Evolutionary conservation across 2,113 vertebrate species (phyloP).

Genomic region (Siphamia tubifer): DNA sequence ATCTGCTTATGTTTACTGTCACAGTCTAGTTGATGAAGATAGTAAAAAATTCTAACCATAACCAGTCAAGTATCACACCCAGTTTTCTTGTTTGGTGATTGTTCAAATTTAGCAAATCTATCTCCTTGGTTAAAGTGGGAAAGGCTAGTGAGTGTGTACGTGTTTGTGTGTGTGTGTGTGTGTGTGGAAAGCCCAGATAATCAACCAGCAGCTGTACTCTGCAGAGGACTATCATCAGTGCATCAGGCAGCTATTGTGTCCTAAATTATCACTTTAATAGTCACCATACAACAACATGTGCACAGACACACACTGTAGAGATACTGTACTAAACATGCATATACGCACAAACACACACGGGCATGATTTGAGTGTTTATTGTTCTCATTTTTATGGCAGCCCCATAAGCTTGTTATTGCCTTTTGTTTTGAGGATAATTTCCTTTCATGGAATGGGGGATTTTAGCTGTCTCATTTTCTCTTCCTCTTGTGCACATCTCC

Average conservation of each 20-base stretch:
- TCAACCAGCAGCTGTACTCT: conserved; percentile 70
- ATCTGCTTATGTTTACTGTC: background rate
- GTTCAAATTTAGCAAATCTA: conserved; percentile 35
- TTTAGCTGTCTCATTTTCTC: conserved; percentile 61
- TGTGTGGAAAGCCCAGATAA: conserved; percentile 59
- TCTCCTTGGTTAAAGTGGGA: conserved; percentile 29
- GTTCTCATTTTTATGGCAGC: conserved; percentile 74
- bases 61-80: conserved; percentile 4
- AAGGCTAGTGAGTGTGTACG: conserved; percentile 29
- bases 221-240: conserved; percentile 69
- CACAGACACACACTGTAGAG: conserved; percentile 13
- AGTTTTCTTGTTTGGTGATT: conserved; percentile 4
- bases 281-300: conserved; percentile 35
- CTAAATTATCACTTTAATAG: conserved; percentile 74
- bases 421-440: conserved; percentile 80
- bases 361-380: conserved; percentile 72
- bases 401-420: conserved; percentile 79
- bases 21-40: background rate
- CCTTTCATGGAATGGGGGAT: conserved; percentile 67
- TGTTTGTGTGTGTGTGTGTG: conserved; percentile 36
- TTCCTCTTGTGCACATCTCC: conserved; percentile 26
- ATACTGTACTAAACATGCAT: conserved; percentile 23
- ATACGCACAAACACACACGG: conserved; percentile 35
- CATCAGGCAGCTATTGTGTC: conserved; percentile 72
- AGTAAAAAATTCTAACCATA: background rate